A percentile compares a stretch with the other conserved stretches of the same genome.
phyloP scores from a whole-genome alignment of 2,113 vertebrate species.

The Melanerpes aurifrons region DNA sequence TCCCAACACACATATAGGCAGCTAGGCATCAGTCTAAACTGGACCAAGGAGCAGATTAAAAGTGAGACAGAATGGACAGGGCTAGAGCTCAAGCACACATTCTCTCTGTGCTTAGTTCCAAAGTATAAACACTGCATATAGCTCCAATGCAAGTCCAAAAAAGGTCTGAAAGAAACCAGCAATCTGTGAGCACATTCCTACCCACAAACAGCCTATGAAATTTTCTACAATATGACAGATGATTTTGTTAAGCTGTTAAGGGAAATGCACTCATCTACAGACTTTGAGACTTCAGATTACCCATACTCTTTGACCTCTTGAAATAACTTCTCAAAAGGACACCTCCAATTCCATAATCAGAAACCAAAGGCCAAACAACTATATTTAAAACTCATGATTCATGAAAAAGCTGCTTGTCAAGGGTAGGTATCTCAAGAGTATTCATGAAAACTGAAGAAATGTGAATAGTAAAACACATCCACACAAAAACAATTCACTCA shows the following conservation, averaged over 20 bases:
- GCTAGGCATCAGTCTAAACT: background rate
- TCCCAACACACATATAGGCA: background rate
- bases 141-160: background rate
- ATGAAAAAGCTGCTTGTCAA: background rate
- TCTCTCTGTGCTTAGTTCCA: background rate
- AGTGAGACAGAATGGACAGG: background rate
- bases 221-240: background rate
- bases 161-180: background rate
- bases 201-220: background rate
- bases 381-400: background rate
- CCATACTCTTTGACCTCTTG: background rate
- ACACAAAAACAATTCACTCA: background rate
- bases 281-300: background rate
- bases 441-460: background rate
- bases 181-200: background rate
- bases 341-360: background rate
- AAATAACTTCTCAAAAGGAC: background rate
- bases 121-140: background rate
- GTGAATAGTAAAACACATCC: background rate
- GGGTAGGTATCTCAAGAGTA: background rate
- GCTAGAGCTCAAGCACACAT: background rate
- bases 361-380: background rate
- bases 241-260: background rate
- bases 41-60: background rate
- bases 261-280: background rate